Conservation (phyloP, 1,140 invertebrate species). For the Hylaeus anthracinus region DNA sequence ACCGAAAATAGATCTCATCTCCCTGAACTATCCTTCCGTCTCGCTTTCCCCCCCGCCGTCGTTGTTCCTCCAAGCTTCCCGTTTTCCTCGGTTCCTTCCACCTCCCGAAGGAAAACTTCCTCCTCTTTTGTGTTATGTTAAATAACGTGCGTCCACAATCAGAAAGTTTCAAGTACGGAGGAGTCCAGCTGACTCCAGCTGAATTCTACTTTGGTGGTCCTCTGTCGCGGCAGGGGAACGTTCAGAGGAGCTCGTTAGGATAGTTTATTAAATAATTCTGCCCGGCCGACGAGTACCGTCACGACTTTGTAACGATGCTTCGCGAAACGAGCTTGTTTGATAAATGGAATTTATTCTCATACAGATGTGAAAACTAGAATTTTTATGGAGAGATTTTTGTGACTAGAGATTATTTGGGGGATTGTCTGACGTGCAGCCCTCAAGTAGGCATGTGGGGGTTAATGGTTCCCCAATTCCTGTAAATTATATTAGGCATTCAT, state of each 20-base stretch:
- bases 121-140: background rate
- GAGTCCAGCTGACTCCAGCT: background rate
- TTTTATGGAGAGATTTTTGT: too few relatives aligned
- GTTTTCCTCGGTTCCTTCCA: slow-evolving; percentile 5
- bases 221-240: background rate
- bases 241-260: slow-evolving; percentile 16
- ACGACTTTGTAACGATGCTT: background rate
- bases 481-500: too few relatives aligned
- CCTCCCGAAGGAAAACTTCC: background rate
- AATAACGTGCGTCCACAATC: background rate
- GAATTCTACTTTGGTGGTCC: background rate
- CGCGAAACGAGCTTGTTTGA: background rate
- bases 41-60: too few relatives aligned
- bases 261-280: slow-evolving; percentile 51
- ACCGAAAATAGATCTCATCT: slow-evolving; percentile 56
- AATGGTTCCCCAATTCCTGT: too few relatives aligned
- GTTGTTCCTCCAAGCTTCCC: background rate
- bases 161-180: background rate
- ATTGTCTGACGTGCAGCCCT: too few relatives aligned
- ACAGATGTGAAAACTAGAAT: too few relatives aligned
- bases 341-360: background rate
- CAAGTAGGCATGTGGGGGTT: too few relatives aligned
- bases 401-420: too few relatives aligned
- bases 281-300: background rate
- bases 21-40: background rate